A percentile compares a stretch with the other conserved stretches of the same genome.
Evolutionary conservation across 2,113 vertebrate species (phyloP).

Genomic region (Salvelinus sp.): DNA sequence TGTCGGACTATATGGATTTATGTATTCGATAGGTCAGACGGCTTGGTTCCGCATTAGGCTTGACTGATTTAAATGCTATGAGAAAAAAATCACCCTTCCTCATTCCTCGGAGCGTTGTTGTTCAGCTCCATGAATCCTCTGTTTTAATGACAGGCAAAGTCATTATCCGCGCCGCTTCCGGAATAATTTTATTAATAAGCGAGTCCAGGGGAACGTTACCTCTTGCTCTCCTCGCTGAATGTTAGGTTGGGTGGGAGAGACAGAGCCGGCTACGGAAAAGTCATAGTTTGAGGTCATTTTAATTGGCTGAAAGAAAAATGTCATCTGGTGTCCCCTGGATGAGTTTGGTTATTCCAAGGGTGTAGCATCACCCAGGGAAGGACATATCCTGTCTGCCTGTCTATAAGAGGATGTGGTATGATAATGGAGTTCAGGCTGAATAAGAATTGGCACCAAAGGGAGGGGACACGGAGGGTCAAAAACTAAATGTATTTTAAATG

Average conservation of each 20-base stretch:
- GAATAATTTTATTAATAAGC: conserved; percentile 43
- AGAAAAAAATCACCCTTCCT: too few relatives aligned
- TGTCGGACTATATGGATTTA: neutral
- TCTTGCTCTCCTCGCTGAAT: neutral
- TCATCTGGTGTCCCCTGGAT: conserved; percentile 29
- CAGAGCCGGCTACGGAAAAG: conserved; percentile 6
- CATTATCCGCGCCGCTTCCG: conserved; percentile 30
- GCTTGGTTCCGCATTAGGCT: too few relatives aligned
- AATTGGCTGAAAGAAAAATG: conserved; percentile 31
- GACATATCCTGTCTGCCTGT: conserved; percentile 40
- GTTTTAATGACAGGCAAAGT: conserved; percentile 32
- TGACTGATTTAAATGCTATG: too few relatives aligned
- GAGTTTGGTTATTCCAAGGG: conserved; percentile 42
- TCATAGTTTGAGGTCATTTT: conserved; percentile 26
- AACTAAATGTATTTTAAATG: conserved; percentile 39
- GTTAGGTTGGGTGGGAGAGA: neutral
- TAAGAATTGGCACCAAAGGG: conserved; percentile 38
- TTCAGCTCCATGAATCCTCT: neutral
- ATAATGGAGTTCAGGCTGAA: conserved; percentile 40
- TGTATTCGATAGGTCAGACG: neutral
- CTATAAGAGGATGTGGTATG: conserved; percentile 32
- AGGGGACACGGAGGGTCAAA: conserved; percentile 37
- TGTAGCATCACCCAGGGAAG: conserved; percentile 37
- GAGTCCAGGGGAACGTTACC: conserved; percentile 1
- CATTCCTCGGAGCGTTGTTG: neutral